Evolutionary conservation across 2,797 vertebrate species (phyloP), one percentile per base, ranked within the genome.

Genomic region (Semaprochilodus insignis): DNA sequence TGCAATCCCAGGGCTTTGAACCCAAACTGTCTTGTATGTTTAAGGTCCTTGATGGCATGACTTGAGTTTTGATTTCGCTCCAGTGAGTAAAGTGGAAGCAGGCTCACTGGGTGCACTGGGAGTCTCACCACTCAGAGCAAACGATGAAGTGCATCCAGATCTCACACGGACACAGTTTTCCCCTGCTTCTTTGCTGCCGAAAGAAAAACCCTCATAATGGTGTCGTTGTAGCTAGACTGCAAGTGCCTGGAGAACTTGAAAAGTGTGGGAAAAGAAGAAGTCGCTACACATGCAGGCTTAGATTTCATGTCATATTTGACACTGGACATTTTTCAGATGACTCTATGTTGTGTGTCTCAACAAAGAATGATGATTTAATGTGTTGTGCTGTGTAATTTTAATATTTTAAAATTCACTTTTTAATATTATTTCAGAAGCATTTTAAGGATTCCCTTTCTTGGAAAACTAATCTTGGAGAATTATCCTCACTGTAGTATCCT

Each of bases 1-100:
- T 85, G 51, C 34, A 44, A 57, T 73, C 69, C 23, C 51, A 15
- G 63, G 5, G 51, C 88, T 91, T 91, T 91, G 89, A 90, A 91
- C 69, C 15, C 72, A 88, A 81, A 91, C 88, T 84, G 85, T 88
- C 88, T 79, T 59, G 71, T 72, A 6, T 86, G 59, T 70, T 66
- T 52, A 60, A 75, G 23, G 51, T 76, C 72, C 75, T 59, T 17
- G 25, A 69, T 69, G 76, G 70, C 62, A 40, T 81, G 67, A 63
- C 72, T n/a, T 31, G 60, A 67, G 63, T 85, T 74, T 70, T 27
- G 62, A 66, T 74, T 80, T 87, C 80, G 82, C 60, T 87, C 16
- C 55, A 79, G 69, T 59, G 65, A 81, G 55, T 57, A 70, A 74
- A 80, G 34, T 70, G 27, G 69, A 73, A 60, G 31, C 83, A 90